Evolutionary conservation across 2,113 vertebrate genomes (phyloP).

Genomic region (Pseudonaja textilis): DNA sequence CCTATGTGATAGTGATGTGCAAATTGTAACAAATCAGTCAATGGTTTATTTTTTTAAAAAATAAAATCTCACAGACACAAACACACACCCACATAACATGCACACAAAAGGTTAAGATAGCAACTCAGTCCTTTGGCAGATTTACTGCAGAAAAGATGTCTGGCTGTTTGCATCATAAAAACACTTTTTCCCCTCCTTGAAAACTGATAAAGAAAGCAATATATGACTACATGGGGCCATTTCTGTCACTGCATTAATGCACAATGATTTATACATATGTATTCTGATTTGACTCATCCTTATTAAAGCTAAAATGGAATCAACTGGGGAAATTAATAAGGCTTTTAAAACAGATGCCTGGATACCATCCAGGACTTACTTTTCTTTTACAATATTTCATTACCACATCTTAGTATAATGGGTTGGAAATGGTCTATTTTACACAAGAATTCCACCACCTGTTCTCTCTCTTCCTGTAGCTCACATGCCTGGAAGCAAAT

Average conservation of each 20-base stretch:
- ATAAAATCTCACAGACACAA: background rate
- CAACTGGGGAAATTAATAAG: slow-evolving; percentile 47
- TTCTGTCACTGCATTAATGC: slow-evolving; percentile 39
- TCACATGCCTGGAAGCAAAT: slow-evolving; percentile 49
- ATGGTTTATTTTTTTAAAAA: slow-evolving; percentile 32
- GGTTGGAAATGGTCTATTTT: slow-evolving; percentile 53
- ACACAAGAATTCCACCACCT: slow-evolving; percentile 51
- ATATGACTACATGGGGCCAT: slow-evolving; percentile 36
- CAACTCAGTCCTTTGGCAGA: slow-evolving; percentile 43
- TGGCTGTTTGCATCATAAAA: slow-evolving; percentile 43
- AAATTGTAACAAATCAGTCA: slow-evolving; percentile 33
- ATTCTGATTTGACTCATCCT: slow-evolving; percentile 36
- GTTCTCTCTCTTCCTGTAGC: slow-evolving; percentile 48
- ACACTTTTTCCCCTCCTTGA: background rate
- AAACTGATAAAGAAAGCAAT: slow-evolving; percentile 26
- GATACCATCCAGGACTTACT: slow-evolving; percentile 37
- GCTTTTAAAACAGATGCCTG: slow-evolving; percentile 32
- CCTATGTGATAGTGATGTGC: background rate
- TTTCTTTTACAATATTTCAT: slow-evolving; percentile 40
- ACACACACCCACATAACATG: background rate
- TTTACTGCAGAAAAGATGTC: slow-evolving; percentile 48
- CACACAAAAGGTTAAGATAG: slow-evolving; percentile 17
- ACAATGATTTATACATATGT: slow-evolving; percentile 35
- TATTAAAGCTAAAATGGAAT: slow-evolving; percentile 44
- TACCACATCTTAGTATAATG: slow-evolving; percentile 50